Conservation (phyloP, 2,888 invertebrate species). For the Clusia tigrina region DNA sequence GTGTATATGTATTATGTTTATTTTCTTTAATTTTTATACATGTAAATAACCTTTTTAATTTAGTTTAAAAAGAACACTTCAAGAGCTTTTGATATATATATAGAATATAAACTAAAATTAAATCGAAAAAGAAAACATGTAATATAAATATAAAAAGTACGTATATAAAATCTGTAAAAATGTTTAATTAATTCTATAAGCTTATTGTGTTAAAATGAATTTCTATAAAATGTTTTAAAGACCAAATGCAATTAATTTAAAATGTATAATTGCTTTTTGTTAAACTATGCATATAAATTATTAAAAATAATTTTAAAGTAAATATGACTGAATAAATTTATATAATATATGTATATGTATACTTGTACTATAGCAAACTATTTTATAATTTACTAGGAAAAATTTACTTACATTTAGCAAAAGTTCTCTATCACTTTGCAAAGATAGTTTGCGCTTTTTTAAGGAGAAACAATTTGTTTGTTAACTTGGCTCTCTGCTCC, state of each 20-base stretch:
- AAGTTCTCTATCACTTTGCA: too few relatives aligned
- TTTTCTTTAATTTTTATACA: neutral
- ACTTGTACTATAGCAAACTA: neutral
- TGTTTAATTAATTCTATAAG: neutral
- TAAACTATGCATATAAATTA: too few relatives aligned
- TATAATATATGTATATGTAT: neutral
- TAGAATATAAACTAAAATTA: neutral
- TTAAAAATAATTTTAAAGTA: neutral
- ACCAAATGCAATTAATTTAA: neutral
- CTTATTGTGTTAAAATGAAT: neutral
- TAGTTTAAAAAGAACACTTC: conserved; percentile 5
- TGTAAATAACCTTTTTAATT: neutral
- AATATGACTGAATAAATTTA: conserved; percentile 1
- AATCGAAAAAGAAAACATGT: neutral
- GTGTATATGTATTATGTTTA: neutral
- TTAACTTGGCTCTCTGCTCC: neutral
- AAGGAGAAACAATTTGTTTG: neutral
- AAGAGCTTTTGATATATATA: conserved; percentile 16
- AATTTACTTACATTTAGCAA: neutral
- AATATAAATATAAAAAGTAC: neutral
- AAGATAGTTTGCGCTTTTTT: too few relatives aligned
- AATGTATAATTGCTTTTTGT: neutral
- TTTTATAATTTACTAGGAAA: neutral
- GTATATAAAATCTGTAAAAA: conserved; percentile 3
- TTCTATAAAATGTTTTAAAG: neutral